Conservation (phyloP, 2,113 vertebrate genomes). For the Monopterus albus region DNA sequence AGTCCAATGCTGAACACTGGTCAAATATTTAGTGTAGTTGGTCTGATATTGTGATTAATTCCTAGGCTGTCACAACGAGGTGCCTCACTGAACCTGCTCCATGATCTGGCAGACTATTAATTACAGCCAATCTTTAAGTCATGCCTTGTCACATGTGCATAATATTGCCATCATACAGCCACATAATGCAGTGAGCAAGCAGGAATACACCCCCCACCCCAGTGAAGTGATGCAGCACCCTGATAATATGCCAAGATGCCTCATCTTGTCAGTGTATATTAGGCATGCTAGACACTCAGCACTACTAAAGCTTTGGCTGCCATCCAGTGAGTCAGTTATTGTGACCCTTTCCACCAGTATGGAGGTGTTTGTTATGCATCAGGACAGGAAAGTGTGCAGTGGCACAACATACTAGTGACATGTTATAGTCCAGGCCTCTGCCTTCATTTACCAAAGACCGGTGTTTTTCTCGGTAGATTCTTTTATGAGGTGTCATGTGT, state of each 20-base stretch:
- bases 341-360: slow-evolving; percentile 37
- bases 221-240: not conserved
- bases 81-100: slow-evolving; percentile 13
- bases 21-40: slow-evolving; percentile 23
- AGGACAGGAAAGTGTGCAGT: slow-evolving; percentile 20
- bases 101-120: slow-evolving; percentile 10
- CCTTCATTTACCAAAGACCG: too few species aligned
- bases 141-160: slow-evolving; percentile 27
- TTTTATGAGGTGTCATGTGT: not conserved
- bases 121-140: slow-evolving; percentile 37
- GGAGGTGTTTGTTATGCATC: slow-evolving; percentile 35
- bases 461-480: not conserved
- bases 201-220: not conserved
- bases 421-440: not conserved
- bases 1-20: not conserved
- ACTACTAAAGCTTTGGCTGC: slow-evolving; percentile 51
- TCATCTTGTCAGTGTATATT: slow-evolving; percentile 35
- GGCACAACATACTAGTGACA: not conserved
- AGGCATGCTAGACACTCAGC: slow-evolving; percentile 22
- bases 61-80: too few species aligned
- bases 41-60: not conserved
- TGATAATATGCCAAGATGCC: slow-evolving; percentile 21
- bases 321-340: slow-evolving; percentile 37
- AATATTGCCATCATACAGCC: slow-evolving; percentile 25
- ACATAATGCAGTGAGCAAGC: slow-evolving; percentile 30